Conservation (phyloP, 1,140 invertebrate genomes). For the Ceratoteleas bidentatus region DNA sequence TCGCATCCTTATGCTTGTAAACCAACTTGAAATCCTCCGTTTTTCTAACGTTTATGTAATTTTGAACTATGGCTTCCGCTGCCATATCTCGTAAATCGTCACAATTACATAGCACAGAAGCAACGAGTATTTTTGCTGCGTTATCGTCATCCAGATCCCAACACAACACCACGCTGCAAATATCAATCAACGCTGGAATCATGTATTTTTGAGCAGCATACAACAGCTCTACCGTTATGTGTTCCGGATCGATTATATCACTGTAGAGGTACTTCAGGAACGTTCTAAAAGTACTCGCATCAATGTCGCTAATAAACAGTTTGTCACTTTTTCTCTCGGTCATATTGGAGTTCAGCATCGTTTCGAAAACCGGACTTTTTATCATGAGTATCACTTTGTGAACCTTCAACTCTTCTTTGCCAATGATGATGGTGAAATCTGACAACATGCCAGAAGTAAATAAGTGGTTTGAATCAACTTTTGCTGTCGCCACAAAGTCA, state of each 20-base stretch:
- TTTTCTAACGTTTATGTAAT: neutral
- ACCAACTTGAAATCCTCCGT: neutral
- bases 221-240: neutral
- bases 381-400: neutral
- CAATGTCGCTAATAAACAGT: neutral
- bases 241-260: neutral
- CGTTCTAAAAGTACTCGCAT: neutral
- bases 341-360: neutral
- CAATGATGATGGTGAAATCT: neutral
- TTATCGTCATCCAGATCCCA: neutral
- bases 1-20: neutral
- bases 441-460: neutral
- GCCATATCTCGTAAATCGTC: neutral
- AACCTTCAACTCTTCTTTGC: neutral
- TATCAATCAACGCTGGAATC: neutral
- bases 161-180: neutral
- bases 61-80: neutral
- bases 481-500: neutral
- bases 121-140: neutral
- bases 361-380: conserved; percentile 1
- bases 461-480: neutral
- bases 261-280: conserved; percentile 1
- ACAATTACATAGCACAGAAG: neutral
- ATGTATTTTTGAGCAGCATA: conserved; percentile 5
- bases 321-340: neutral